phyloP scores from a whole-genome alignment of 2,888 invertebrate species.

The Platynereis dumerilii region DNA sequence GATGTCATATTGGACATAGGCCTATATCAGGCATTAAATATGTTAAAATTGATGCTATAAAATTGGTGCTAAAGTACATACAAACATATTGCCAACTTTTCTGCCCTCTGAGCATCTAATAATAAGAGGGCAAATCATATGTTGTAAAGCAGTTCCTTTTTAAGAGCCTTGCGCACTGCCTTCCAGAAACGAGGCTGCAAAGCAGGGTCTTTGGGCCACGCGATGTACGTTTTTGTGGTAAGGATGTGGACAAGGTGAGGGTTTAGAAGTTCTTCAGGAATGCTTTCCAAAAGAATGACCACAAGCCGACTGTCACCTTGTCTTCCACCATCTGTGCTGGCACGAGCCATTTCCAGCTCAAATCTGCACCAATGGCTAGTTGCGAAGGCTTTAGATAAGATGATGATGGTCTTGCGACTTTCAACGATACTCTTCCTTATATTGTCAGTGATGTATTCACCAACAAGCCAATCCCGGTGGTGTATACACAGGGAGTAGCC shows the following conservation, averaged over 20 bases:
- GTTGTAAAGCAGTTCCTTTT: too few relatives aligned
- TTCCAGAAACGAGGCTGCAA: neutral
- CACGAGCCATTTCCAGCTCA: conserved; percentile 68
- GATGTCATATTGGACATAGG: too few relatives aligned
- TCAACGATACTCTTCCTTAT: conserved; percentile 75
- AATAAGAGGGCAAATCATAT: too few relatives aligned
- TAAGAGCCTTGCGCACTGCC: neutral
- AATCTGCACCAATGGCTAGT: conserved; percentile 78
- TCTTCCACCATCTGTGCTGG: neutral
- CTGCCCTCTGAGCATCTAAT: too few relatives aligned
- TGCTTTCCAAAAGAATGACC: neutral
- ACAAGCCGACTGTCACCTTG: neutral
- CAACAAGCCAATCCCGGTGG: conserved; percentile 76
- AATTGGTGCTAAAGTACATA: too few relatives aligned
- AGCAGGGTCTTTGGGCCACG: too few relatives aligned
- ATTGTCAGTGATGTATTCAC: conserved; percentile 74
- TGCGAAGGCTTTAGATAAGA: conserved; percentile 72
- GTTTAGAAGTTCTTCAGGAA: neutral
- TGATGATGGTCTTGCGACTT: conserved; percentile 71
- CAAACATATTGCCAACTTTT: too few relatives aligned
- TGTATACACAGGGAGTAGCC: conserved; percentile 72
- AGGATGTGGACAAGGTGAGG: neutral
- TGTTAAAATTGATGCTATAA: too few relatives aligned
- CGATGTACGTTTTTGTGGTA: conserved; percentile 4
- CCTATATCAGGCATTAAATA: too few relatives aligned